A percentile compares a stretch with the other conserved stretches of the same genome.
phyloP scores from a whole-genome alignment of 2,113 vertebrate species.

The Parotia lawesii region DNA sequence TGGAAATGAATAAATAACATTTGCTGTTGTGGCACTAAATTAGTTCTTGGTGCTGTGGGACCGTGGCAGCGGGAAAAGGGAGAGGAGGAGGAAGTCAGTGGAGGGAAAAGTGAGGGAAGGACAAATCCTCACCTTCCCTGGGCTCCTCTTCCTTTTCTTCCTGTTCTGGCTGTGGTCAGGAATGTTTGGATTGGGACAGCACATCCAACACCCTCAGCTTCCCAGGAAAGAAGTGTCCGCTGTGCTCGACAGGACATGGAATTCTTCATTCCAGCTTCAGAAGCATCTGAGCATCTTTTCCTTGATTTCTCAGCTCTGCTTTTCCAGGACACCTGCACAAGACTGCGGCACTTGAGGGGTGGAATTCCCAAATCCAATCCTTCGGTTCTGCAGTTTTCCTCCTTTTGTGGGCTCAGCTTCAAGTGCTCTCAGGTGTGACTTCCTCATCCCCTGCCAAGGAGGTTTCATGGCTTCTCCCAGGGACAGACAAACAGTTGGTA shows the following conservation, averaged over 20 bases:
- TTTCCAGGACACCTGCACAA: too few species aligned
- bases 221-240: fast-evolving
- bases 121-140: fast-evolving
- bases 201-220: not conserved
- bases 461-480: not conserved
- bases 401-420: not conserved
- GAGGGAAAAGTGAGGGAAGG: not conserved
- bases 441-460: not conserved
- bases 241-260: not conserved
- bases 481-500: not conserved
- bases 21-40: not conserved
- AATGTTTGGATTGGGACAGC: not conserved
- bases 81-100: not conserved
- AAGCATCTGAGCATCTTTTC: not conserved
- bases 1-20: not conserved
- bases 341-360: not conserved
- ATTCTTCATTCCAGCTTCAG: not conserved
- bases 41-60: not conserved
- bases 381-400: not conserved
- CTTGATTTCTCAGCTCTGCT: not conserved
- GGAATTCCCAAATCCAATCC: not conserved
- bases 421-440: not conserved
- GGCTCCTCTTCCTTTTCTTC: not conserved
- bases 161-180: not conserved
- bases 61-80: fast-evolving